Evolutionary conservation across 2,797 vertebrate species (phyloP).

Genomic region (Psittacula derbiana): DNA sequence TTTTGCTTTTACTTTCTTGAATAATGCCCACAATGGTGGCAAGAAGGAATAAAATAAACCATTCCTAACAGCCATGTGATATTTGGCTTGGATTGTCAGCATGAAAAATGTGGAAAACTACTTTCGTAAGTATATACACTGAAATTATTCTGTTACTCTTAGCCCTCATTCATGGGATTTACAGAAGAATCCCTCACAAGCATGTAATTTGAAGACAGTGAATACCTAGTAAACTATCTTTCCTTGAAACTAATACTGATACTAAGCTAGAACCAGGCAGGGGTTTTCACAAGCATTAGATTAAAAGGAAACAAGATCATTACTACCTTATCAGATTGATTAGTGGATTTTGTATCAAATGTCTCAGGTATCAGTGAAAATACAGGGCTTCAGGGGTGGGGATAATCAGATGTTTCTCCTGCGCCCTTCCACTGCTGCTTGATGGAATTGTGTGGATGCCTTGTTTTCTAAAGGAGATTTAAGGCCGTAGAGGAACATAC

Average conservation of each 20-base stretch:
- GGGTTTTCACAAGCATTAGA: neutral
- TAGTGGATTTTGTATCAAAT: neutral
- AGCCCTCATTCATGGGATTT: neutral
- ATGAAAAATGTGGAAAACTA: neutral
- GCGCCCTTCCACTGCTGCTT: neutral
- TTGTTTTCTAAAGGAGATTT: neutral
- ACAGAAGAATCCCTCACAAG: neutral
- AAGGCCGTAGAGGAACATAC: neutral
- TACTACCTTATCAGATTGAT: neutral
- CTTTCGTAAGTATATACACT: neutral
- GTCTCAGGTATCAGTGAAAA: neutral
- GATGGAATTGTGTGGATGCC: neutral
- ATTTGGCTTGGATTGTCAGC: neutral
- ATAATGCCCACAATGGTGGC: neutral
- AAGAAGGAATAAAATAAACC: neutral
- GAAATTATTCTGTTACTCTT: neutral
- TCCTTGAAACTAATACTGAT: neutral
- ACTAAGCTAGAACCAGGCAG: neutral
- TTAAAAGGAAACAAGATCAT: neutral
- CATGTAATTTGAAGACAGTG: neutral
- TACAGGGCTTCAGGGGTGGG: neutral
- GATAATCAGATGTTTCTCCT: neutral
- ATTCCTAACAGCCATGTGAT: neutral
- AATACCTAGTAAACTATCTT: neutral
- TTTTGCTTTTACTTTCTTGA: neutral